These are phyloP conservation scores for Papilio aristodemus DNA, from an alignment of 1,140 invertebrate species.

Conservation along the genomic window DNA sequence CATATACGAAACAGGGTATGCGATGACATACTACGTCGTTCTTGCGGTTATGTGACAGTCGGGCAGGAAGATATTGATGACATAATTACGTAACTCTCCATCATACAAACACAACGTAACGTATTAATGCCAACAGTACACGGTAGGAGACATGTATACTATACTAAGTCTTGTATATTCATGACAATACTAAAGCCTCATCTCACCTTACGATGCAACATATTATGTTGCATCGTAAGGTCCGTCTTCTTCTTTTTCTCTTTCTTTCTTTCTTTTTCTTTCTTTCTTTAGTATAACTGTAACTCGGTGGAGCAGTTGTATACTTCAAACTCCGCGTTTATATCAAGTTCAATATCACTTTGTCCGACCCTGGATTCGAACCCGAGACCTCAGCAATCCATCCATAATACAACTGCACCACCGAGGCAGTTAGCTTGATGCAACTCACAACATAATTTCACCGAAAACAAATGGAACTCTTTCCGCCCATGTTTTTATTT, in stretches of 20 bases:
- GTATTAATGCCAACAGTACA: not conserved
- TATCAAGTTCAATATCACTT: no score
- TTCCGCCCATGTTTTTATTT: not conserved
- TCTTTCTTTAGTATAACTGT: no score
- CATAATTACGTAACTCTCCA: not conserved
- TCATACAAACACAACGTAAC: not conserved
- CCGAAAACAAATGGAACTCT: not conserved
- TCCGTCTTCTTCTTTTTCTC: no score
- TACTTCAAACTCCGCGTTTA: no score
- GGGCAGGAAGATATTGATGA: not conserved
- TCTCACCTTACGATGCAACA: no score
- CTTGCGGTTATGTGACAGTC: not conserved
- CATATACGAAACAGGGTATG: not conserved
- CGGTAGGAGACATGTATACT: not conserved
- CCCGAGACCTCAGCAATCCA: not conserved
- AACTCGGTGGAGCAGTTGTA: no score
- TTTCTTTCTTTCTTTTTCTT: no score
- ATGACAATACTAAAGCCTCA: not conserved
- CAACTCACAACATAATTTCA: not conserved
- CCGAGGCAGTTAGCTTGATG: no score
- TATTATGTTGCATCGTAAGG: no score
- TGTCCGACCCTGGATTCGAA: no score
- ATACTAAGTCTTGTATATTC: not conserved
- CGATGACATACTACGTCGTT: not conserved
- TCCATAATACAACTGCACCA: no score